Conservation (phyloP, 2,888 invertebrate species). For the Unio delphinus region DNA sequence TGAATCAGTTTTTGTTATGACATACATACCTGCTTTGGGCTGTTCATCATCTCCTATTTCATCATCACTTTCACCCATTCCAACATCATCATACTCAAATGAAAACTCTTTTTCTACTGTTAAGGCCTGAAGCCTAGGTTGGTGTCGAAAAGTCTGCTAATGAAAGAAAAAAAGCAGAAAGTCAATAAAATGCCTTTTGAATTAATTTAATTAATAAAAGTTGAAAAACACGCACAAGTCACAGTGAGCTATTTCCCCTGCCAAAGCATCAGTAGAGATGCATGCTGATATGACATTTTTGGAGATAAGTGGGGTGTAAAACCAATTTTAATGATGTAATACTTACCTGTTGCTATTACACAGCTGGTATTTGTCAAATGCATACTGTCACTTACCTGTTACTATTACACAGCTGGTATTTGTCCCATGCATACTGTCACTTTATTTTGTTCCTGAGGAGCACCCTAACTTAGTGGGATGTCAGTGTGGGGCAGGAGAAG, state of each 20-base stretch:
- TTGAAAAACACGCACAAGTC: not conserved
- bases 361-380: too few species aligned
- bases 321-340: too few species aligned
- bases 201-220: too few species aligned
- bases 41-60: slow-evolving; percentile 69
- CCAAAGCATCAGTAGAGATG: not conserved
- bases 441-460: too few species aligned
- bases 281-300: not conserved
- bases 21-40: slow-evolving; percentile 31
- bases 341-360: too few species aligned
- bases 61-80: slow-evolving; percentile 66
- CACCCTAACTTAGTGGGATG: too few species aligned
- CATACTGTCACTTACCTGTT: too few species aligned
- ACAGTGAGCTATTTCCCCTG: not conserved
- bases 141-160: slow-evolving; percentile 35
- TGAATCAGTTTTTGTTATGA: not conserved
- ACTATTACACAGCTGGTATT: too few species aligned
- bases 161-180: not conserved
- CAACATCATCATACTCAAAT: slow-evolving; percentile 60
- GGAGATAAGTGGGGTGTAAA: too few species aligned
- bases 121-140: slow-evolving; percentile 63
- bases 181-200: not conserved
- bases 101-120: slow-evolving; percentile 64
- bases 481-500: too few species aligned
- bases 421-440: too few species aligned